phyloP scores from a whole-genome alignment of 1,140 invertebrate genomes.

The Cecropterus lyciades region DNA sequence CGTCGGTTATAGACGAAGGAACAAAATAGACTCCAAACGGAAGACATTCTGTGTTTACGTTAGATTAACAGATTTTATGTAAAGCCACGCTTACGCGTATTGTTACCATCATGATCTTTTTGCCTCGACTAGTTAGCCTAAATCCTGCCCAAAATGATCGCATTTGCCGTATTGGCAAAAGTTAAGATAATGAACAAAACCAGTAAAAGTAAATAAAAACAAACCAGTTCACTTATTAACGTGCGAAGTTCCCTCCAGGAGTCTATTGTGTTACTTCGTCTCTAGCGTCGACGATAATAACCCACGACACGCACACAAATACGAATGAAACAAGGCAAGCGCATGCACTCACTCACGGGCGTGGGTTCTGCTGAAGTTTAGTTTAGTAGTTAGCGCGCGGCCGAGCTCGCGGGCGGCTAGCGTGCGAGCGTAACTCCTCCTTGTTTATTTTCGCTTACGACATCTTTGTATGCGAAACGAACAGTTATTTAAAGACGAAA shows the following conservation, averaged over 20 bases:
- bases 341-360: conserved; percentile 50
- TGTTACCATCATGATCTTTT: neutral
- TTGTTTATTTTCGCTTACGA: conserved; percentile 68
- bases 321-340: conserved; percentile 38
- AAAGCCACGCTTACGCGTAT: neutral
- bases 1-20: neutral
- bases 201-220: neutral
- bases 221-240: neutral
- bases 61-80: neutral
- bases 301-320: conserved; percentile 65
- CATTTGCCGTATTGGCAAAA: too few relatives aligned
- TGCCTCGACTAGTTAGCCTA: neutral
- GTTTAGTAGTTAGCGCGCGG: conserved; percentile 72
- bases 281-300: conserved; percentile 66
- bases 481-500: conserved; percentile 44
- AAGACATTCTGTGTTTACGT: neutral
- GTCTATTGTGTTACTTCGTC: neutral
- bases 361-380: conserved; percentile 42
- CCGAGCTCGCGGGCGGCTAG: conserved; percentile 58
- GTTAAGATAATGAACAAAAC: neutral
- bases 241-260: neutral
- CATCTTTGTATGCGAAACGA: conserved; percentile 48
- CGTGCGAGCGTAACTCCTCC: conserved; percentile 57
- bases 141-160: too few relatives aligned
- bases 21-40: neutral